Evolutionary conservation across 2,888 invertebrate genomes (phyloP).

Genomic region (Acrocera orbiculus): DNA sequence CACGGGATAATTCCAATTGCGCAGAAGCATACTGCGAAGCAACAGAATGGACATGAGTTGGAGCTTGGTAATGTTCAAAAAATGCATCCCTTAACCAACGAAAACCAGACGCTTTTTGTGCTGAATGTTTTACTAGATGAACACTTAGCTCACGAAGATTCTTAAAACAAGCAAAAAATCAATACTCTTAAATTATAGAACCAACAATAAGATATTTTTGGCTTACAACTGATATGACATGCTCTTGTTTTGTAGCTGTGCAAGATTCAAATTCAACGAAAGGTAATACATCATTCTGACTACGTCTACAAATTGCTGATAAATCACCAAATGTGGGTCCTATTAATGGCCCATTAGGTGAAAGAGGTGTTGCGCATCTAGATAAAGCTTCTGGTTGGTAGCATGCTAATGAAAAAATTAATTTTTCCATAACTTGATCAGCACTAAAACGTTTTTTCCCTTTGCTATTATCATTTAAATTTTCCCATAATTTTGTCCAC

Average conservation of each 20-base stretch:
- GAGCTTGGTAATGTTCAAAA: constrained; percentile 37
- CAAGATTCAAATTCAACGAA: constrained; percentile 71
- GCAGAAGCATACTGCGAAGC: constrained; percentile 67
- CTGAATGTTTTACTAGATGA: constrained; percentile 52
- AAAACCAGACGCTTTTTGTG: constrained; percentile 31
- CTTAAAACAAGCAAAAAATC: constrained; percentile 28
- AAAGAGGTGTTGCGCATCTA: constrained; percentile 67
- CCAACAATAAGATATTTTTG: background rate
- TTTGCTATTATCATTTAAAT: constrained; percentile 41
- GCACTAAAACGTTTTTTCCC: constrained; percentile 46
- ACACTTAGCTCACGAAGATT: constrained; percentile 73
- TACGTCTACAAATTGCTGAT: constrained; percentile 27
- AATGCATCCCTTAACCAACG: constrained; percentile 32
- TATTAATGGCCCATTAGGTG: constrained; percentile 44
- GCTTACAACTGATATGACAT: constrained; percentile 65
- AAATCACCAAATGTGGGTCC: constrained; percentile 33
- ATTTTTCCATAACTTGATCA: constrained; percentile 54
- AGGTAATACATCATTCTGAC: constrained; percentile 44
- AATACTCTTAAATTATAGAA: background rate
- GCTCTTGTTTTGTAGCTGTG: constrained; percentile 76
- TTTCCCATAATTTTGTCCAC: constrained; percentile 69
- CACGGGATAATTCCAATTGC: constrained; percentile 61
- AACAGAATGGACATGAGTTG: constrained; percentile 59
- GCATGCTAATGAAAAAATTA: constrained; percentile 62
- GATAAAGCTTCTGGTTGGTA: constrained; percentile 76